Conservation (phyloP, 2,113 vertebrate genomes). For the Pelecanus crispus region DNA sequence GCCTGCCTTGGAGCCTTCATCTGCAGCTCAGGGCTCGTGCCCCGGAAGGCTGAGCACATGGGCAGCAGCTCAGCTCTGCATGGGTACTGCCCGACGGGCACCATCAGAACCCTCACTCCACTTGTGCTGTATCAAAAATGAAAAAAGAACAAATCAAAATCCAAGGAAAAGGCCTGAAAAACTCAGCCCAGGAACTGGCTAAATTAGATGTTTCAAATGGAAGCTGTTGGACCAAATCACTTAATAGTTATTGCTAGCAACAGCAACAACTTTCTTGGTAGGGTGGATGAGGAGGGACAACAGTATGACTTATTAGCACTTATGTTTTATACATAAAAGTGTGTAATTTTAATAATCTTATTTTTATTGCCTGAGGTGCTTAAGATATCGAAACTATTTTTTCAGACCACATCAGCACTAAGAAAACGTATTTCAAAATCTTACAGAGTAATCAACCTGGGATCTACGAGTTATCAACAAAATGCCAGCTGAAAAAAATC, state of each 20-base stretch:
- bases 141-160: neutral
- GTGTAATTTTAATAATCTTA: neutral
- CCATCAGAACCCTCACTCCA: neutral
- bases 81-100: neutral
- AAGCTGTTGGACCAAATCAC: neutral
- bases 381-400: neutral
- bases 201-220: neutral
- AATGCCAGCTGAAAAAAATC: constrained; percentile 5
- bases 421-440: neutral
- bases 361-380: neutral
- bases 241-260: neutral
- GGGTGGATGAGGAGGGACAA: neutral
- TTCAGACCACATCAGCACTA: neutral
- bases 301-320: neutral
- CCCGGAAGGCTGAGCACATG: fast-evolving
- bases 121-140: neutral
- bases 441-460: neutral
- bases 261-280: neutral
- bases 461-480: neutral
- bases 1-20: fast-evolving
- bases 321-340: neutral
- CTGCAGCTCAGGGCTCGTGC: fast-evolving
- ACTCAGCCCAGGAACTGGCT: neutral
- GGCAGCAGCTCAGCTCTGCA: neutral
- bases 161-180: neutral